A percentile compares a stretch with the other conserved stretches of the same genome.
Evolutionary conservation across 2,113 vertebrate genomes (phyloP).

Genomic region (Bungarus multicinctus): DNA sequence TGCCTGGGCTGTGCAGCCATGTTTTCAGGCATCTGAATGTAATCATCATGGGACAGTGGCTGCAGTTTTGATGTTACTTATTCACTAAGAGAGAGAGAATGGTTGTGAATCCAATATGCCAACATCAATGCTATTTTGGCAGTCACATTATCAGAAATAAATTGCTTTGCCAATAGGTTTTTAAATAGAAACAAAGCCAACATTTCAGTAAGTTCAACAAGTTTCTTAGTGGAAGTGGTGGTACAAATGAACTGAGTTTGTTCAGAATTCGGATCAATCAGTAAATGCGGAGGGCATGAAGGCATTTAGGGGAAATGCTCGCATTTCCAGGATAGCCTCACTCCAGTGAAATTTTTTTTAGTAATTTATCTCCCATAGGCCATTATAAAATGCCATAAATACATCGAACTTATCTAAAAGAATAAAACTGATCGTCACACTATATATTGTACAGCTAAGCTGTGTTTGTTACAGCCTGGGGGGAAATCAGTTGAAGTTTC

Average conservation of each 20-base stretch:
- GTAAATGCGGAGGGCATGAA: neutral
- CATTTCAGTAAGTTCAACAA: neutral
- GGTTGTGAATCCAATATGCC: neutral
- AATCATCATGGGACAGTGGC: conserved; percentile 11
- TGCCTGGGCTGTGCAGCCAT: conserved; percentile 55
- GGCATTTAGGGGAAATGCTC: neutral
- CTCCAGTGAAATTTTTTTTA: accelerated
- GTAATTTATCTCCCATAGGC: neutral
- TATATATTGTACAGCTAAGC: accelerated
- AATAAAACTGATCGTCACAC: neutral
- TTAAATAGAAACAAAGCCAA: conserved; percentile 14
- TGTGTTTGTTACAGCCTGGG: accelerated
- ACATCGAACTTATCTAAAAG: neutral
- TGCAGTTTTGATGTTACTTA: conserved; percentile 9
- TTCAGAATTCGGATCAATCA: conserved; percentile 17
- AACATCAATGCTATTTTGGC: conserved; percentile 16
- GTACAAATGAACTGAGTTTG: accelerated
- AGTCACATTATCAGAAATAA: conserved; percentile 24
- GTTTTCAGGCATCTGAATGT: conserved; percentile 18
- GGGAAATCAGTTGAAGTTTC: neutral
- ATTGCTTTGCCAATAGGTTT: neutral
- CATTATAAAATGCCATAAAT: neutral
- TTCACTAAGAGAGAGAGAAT: conserved; percentile 35
- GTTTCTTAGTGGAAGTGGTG: neutral
- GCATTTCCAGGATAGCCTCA: neutral